phyloP scores from a whole-genome alignment of 2,797 vertebrate species.

The Hoplostethus mediterraneus region DNA sequence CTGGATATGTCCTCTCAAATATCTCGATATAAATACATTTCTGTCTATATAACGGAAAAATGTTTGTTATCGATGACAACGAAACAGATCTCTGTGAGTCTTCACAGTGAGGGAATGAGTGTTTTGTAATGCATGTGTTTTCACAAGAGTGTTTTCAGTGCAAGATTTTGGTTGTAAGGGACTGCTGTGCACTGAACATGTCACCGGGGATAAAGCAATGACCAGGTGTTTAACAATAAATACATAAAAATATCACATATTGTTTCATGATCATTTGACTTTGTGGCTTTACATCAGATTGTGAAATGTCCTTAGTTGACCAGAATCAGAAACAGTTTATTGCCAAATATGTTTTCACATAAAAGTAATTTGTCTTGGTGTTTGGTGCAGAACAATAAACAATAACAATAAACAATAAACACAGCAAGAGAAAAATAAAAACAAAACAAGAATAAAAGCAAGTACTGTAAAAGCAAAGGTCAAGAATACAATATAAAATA shows the following conservation, averaged over 20 bases:
- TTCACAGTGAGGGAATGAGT: slow-evolving; percentile 4
- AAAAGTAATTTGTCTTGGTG: too few species aligned
- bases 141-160: background rate
- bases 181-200: slow-evolving; percentile 21
- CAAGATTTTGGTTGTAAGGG: slow-evolving; percentile 5
- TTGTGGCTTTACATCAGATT: slow-evolving; percentile 1
- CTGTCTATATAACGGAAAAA: slow-evolving; percentile 8
- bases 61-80: background rate
- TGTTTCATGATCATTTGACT: background rate
- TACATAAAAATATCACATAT: background rate
- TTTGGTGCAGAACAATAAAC: too few species aligned
- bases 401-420: too few species aligned
- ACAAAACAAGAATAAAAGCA: too few species aligned
- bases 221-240: slow-evolving; percentile 42
- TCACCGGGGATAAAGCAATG: background rate
- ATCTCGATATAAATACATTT: background rate
- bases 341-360: too few species aligned
- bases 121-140: slow-evolving; percentile 13
- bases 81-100: slow-evolving; percentile 11
- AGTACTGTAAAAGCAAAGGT: too few species aligned
- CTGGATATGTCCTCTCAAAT: background rate
- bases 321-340: too few species aligned
- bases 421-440: too few species aligned
- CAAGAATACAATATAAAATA: too few species aligned
- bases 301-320: slow-evolving; percentile 14